phyloP scores from a whole-genome alignment of 1,140 invertebrate genomes.

The Cylas formicarius region DNA sequence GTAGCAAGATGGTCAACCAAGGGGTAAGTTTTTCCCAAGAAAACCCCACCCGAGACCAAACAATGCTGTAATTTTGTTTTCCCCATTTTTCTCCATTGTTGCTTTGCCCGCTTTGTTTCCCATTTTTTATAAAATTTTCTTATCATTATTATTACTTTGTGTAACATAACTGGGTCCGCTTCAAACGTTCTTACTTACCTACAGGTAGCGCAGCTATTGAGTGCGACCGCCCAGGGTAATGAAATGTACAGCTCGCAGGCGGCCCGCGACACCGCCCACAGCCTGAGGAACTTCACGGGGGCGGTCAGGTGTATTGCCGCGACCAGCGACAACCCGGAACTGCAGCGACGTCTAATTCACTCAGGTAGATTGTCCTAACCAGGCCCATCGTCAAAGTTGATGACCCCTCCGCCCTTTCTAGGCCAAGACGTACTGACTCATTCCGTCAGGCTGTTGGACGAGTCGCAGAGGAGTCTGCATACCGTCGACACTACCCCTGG shows the following conservation, averaged over 20 bases:
- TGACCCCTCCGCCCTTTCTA: too few species aligned
- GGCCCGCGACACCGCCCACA: conserved; percentile 70
- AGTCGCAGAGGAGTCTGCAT: conserved; percentile 60
- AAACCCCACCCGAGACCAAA: conserved; percentile 5
- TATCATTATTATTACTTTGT: too few species aligned
- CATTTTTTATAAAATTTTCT: too few species aligned
- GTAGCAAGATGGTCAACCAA: conserved; percentile 60
- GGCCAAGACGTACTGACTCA: conserved; percentile 68
- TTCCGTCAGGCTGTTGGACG: conserved; percentile 69
- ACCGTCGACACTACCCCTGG: conserved; percentile 52
- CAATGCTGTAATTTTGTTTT: too few species aligned
- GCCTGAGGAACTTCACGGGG: conserved; percentile 59
- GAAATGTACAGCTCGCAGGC: conserved; percentile 76
- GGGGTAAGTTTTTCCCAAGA: conserved; percentile 18
- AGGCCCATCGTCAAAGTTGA: too few species aligned
- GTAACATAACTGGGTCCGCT: too few species aligned
- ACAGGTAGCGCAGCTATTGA: conserved; percentile 70
- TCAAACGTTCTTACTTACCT: conserved; percentile 24
- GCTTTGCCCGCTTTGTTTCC: too few species aligned
- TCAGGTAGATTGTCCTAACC: conserved; percentile 49
- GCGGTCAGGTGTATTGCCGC: conserved; percentile 64
- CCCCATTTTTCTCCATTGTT: too few species aligned
- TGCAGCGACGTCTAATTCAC: conserved; percentile 59
- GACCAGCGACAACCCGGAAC: conserved; percentile 54
- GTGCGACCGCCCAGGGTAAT: conserved; percentile 77